A percentile compares a stretch with the other conserved stretches of the same genome.
Conservation (phyloP, 2,888 invertebrate species). For the Ennomos quercinarius region DNA sequence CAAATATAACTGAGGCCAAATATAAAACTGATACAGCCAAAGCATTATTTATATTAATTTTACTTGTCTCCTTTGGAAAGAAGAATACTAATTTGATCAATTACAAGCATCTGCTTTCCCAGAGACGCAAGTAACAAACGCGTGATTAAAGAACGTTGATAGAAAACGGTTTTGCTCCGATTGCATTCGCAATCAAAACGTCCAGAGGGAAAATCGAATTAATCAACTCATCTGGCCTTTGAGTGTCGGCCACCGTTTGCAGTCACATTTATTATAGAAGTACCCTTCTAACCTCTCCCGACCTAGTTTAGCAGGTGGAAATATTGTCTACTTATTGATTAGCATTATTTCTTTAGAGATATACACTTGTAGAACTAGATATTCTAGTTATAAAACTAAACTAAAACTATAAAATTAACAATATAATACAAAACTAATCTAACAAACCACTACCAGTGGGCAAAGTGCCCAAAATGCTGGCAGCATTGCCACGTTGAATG, state of each 20-base stretch:
- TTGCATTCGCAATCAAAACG: slow-evolving; percentile 72
- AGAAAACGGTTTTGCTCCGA: slow-evolving; percentile 61
- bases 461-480: no score
- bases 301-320: slow-evolving; percentile 12
- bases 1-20: no score
- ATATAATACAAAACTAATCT: no score
- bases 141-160: slow-evolving; percentile 50
- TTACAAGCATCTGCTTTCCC: neutral
- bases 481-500: no score
- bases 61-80: no score
- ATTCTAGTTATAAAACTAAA: no score
- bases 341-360: neutral
- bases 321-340: slow-evolving; percentile 9
- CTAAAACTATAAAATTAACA: no score
- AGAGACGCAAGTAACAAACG: slow-evolving; percentile 24
- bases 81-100: no score
- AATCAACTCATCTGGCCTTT: slow-evolving; percentile 73
- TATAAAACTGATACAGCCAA: no score
- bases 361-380: no score
- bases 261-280: slow-evolving; percentile 63
- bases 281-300: slow-evolving; percentile 32
- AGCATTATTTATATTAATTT: no score
- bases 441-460: no score
- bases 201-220: slow-evolving; percentile 74
- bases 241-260: slow-evolving; percentile 64